Conservation (phyloP, 2,113 vertebrate genomes). For the Gadus macrocephalus region DNA sequence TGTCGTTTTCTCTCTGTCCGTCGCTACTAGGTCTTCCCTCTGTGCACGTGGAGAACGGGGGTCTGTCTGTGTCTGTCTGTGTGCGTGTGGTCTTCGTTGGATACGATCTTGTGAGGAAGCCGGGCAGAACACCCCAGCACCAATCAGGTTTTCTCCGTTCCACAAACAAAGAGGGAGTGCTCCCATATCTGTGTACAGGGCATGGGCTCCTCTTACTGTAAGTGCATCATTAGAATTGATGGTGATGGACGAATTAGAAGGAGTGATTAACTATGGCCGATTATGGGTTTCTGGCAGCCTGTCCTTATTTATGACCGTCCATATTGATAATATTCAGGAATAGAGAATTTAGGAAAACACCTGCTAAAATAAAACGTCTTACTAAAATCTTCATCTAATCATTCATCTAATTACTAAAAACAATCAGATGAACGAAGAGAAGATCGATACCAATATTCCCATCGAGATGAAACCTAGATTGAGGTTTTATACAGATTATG, state of each 20-base stretch:
- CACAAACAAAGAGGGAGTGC: too few species aligned
- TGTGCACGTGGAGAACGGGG: slow-evolving; percentile 30
- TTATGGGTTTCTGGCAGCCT: too few species aligned
- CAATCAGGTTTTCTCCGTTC: neutral
- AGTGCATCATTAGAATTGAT: neutral
- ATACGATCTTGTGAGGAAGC: slow-evolving; percentile 49
- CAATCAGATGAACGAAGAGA: too few species aligned
- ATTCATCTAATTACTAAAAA: too few species aligned
- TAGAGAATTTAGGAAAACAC: too few species aligned
- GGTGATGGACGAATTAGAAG: neutral
- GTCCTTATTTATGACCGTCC: too few species aligned
- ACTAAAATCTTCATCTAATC: too few species aligned
- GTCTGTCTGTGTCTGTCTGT: slow-evolving; percentile 29
- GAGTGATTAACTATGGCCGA: too few species aligned
- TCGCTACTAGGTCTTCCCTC: slow-evolving; percentile 42
- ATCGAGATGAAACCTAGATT: neutral
- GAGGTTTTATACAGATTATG: neutral
- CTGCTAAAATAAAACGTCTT: too few species aligned
- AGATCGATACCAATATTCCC: too few species aligned
- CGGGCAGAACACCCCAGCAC: slow-evolving; percentile 36
- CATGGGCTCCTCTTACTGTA: neutral
- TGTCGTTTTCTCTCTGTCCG: slow-evolving; percentile 39
- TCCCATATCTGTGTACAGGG: neutral
- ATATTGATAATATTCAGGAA: too few species aligned
- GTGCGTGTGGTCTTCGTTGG: slow-evolving; percentile 48